Conservation (phyloP, 2,797 vertebrate genomes). For the Loriculus beryllinus region DNA sequence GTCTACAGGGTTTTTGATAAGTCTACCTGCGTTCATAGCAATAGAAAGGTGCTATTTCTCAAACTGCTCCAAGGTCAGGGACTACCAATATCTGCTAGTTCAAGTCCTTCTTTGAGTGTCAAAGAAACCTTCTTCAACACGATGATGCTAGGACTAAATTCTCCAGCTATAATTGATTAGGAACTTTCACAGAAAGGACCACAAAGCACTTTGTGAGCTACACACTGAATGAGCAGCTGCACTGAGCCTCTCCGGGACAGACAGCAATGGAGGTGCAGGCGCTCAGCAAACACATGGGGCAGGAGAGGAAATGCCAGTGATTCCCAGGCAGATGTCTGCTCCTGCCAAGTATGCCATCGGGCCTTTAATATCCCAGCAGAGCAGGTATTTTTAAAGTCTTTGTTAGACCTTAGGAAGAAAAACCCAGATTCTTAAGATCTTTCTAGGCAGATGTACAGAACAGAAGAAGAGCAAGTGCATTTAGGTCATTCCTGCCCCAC, state of each 20-base stretch:
- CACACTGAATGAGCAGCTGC: not conserved
- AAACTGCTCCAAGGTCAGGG: not conserved
- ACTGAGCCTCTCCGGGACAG: not conserved
- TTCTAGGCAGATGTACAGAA: not conserved
- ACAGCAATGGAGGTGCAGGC: not conserved
- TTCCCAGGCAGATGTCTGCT: not conserved
- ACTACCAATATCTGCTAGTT: not conserved
- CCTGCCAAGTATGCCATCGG: not conserved
- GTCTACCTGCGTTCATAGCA: not conserved
- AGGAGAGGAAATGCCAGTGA: not conserved
- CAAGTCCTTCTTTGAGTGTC: not conserved
- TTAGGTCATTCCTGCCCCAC: not conserved
- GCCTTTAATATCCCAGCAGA: not conserved
- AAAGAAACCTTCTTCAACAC: not conserved
- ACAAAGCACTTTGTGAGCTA: not conserved
- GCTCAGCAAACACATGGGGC: not conserved
- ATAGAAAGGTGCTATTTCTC: not conserved
- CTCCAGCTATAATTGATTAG: not conserved
- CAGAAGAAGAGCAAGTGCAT: not conserved
- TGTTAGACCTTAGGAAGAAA: not conserved
- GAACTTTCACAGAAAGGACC: not conserved
- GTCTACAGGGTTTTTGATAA: not conserved
- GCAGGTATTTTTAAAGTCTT: not conserved
- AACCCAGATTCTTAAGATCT: not conserved
- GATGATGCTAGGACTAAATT: not conserved